phyloP scores from a whole-genome alignment of 2,888 invertebrate genomes.

The Stomorhina lunata region DNA sequence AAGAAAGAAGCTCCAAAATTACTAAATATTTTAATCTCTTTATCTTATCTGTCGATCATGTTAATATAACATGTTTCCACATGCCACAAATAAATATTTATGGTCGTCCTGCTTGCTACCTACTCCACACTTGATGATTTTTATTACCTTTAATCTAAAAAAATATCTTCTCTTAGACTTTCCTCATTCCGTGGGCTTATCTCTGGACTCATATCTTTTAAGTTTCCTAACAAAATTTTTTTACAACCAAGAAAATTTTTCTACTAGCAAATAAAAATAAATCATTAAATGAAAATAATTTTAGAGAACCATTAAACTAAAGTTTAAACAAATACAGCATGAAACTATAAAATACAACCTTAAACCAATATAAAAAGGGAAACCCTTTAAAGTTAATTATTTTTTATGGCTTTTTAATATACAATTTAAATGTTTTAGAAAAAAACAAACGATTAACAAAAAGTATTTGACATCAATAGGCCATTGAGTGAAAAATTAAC shows the following conservation, averaged over 20 bases:
- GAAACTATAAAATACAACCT: conserved; percentile 9
- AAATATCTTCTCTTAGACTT: neutral
- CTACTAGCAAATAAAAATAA: neutral
- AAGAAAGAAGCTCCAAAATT: too few relatives aligned
- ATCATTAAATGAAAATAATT: conserved; percentile 16
- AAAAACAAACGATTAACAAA: neutral
- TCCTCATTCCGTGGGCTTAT: neutral
- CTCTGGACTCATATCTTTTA: neutral
- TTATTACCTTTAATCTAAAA: neutral
- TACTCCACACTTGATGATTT: neutral
- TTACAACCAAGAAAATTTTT: neutral
- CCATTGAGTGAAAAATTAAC: too few relatives aligned
- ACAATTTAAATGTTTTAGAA: conserved; percentile 27
- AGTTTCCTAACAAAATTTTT: neutral
- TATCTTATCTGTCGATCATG: too few relatives aligned
- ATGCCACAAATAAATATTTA: neutral
- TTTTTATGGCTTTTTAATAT: conserved; percentile 45
- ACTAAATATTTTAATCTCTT: too few relatives aligned
- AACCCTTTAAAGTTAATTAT: conserved; percentile 22
- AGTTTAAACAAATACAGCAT: neutral
- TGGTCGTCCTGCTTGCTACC: too few relatives aligned
- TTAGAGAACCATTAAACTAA: neutral
- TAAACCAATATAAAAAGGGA: neutral
- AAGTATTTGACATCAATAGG: conserved; percentile 15
- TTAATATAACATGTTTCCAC: too few relatives aligned